Evolutionary conservation across 2,888 invertebrate genomes (phyloP).

Genomic region (Ophion obscuratus): DNA sequence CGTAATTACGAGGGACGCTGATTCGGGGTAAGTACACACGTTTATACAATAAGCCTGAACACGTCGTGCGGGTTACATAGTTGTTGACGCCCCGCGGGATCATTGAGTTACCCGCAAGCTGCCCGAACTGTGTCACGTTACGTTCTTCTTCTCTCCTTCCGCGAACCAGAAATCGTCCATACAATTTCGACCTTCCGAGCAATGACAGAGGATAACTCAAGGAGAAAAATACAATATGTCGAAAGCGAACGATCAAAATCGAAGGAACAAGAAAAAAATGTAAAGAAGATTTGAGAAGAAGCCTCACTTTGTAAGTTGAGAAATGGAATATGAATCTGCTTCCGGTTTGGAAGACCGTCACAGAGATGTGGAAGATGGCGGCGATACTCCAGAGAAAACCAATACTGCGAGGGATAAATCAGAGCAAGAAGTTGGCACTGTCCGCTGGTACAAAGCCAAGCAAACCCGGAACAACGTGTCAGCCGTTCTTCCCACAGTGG

Average conservation of each 20-base stretch:
- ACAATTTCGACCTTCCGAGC: neutral
- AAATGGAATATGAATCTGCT: slow-evolving; percentile 81
- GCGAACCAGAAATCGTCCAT: neutral
- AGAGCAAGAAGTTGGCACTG: slow-evolving; percentile 1
- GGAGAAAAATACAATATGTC: neutral
- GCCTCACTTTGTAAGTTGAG: neutral
- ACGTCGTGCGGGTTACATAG: neutral
- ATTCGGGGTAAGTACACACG: slow-evolving; percentile 20
- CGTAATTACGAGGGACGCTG: slow-evolving; percentile 53
- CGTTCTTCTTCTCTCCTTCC: neutral
- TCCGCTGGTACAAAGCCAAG: slow-evolving; percentile 50
- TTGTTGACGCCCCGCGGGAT: neutral
- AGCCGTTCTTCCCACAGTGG: slow-evolving; percentile 56
- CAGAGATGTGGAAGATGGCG: slow-evolving; percentile 71
- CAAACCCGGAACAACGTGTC: slow-evolving; percentile 3
- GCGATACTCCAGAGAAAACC: slow-evolving; percentile 55
- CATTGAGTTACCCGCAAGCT: neutral
- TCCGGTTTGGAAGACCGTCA: slow-evolving; percentile 77
- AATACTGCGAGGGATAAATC: neutral
- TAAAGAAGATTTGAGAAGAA: slow-evolving; percentile 8
- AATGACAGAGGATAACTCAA: slow-evolving; percentile 8
- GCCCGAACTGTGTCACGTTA: neutral
- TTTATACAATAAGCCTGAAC: neutral
- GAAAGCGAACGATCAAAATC: neutral
- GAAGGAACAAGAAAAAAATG: slow-evolving; percentile 19